Percentiles rank a stretch among this genome's conserved stretches.
phyloP scores from a whole-genome alignment of 2,113 vertebrate genomes.

The Serinus canaria region DNA sequence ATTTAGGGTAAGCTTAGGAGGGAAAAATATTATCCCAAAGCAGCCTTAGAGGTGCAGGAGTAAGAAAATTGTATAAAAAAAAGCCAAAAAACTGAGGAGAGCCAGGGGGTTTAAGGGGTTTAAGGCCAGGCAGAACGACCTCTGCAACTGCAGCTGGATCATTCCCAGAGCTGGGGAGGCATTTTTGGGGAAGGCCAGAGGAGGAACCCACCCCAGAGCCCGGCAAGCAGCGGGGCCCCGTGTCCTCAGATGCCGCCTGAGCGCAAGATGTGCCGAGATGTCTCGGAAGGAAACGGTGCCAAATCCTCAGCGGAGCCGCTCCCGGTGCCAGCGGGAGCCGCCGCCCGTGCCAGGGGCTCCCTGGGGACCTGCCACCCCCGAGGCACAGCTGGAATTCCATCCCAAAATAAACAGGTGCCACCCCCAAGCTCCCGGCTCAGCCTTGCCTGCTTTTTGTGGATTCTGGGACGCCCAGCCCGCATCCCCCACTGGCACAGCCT shows the following conservation, averaged over 20 bases:
- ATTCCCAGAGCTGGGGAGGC: rapidly evolving
- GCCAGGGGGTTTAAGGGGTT: rapidly evolving
- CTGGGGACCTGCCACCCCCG: background rate
- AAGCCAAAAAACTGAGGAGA: background rate
- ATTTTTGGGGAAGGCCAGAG: background rate
- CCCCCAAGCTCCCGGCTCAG: rapidly evolving
- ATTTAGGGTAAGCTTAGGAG: background rate
- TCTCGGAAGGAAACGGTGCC: background rate
- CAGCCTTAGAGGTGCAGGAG: background rate
- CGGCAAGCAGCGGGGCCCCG: background rate
- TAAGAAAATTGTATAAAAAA: rapidly evolving
- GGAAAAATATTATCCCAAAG: background rate
- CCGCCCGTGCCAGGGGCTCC: background rate
- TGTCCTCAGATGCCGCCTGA: constrained; percentile 44
- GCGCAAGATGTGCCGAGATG: background rate
- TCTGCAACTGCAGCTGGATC: background rate
- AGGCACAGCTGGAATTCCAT: background rate
- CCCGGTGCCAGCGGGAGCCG: background rate
- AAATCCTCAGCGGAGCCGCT: background rate
- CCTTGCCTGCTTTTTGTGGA: rapidly evolving
- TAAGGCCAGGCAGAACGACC: background rate
- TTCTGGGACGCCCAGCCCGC: rapidly evolving
- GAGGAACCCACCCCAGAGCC: background rate
- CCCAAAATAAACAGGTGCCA: rapidly evolving
- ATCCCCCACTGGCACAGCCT: background rate